Base-by-base conservation (phyloP, 2,888 invertebrate species). In the Conops quadrifasciatus region DNA sequence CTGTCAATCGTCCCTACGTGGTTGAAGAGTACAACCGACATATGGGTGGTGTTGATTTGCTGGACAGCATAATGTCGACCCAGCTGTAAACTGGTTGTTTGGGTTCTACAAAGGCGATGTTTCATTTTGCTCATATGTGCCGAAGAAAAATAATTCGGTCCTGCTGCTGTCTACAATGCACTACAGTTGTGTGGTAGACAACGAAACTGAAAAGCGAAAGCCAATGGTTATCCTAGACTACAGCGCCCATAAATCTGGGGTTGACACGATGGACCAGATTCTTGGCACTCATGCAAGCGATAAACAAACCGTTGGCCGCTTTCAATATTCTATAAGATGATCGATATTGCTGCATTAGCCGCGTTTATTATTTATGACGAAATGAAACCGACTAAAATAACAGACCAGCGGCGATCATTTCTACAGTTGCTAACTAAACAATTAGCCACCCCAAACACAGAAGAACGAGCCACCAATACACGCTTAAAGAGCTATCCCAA, bases 71-170 rank as follows among this genome's bases (percentile, higher is more conserved):
- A 5, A 15, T 9, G 5, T 1, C 19, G 3, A 21, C 56, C 9
- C 24, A 9, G n/a, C 21, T 56, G n/a, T 56, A n/a, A 56, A 15
- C 26, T 58, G 24, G 21, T 24, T 26, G 58, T 26, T 58, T 60
- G 60, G 60, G 5, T 16, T 15, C 28, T 30, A 30, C 60, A 16
- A 60, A 30, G 9, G 60, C 16, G 28, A 60, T 30, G 60, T 30
- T 28, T 60, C n/a, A 16, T 30, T 60, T 11, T 60, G 30, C 7
- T 30, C 30, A 30, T 60, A 60, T 60, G 60, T 30, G n/a, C 30
- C 60, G n/a, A 60, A 60, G 60, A 60, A 30, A n/a, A 30, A 60
- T 16, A 60, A 60, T 24, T 30, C n/a, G 28, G n/a, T 30, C n/a
- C 19, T 30, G 30, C 2, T 60, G 16, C 11, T 60, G 60, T 30